Percentiles rank a stretch among this genome's conserved stretches.
Evolutionary conservation across 2,888 invertebrate species (phyloP).

Genomic region (Toxonevra muliebris): DNA sequence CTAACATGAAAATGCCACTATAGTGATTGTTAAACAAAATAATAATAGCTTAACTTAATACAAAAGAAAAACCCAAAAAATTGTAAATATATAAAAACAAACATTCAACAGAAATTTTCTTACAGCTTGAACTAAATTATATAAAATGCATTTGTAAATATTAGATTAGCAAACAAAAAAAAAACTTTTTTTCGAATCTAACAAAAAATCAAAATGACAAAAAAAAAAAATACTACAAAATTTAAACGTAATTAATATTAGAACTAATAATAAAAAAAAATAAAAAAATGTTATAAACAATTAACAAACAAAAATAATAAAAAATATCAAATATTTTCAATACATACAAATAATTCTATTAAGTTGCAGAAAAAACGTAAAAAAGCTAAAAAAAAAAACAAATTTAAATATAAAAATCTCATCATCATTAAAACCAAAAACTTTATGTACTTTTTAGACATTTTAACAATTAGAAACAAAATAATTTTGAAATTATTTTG

Average conservation of each 20-base stretch:
- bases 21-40: too few species aligned
- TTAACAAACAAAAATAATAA: background rate
- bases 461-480: too few species aligned
- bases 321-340: background rate
- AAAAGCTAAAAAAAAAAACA: background rate
- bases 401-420: background rate
- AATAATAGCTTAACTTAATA: too few species aligned
- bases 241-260: background rate
- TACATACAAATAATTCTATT: background rate
- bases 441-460: too few species aligned
- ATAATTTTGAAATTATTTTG: too few species aligned
- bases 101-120: background rate
- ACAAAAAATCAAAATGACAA: conserved; percentile 5
- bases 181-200: conserved; percentile 3
- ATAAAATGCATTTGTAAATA: conserved; percentile 10
- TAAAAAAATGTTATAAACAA: background rate
- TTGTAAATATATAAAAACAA: too few species aligned
- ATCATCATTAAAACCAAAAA: too few species aligned
- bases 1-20: too few species aligned
- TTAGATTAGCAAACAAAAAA: conserved; percentile 5
- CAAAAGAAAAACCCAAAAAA: background rate
- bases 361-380: background rate
- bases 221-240: background rate
- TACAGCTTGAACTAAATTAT: conserved; percentile 1
- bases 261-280: background rate